Base-by-base conservation (phyloP, 2,113 vertebrate species). In the Plestiodon gilberti region DNA sequence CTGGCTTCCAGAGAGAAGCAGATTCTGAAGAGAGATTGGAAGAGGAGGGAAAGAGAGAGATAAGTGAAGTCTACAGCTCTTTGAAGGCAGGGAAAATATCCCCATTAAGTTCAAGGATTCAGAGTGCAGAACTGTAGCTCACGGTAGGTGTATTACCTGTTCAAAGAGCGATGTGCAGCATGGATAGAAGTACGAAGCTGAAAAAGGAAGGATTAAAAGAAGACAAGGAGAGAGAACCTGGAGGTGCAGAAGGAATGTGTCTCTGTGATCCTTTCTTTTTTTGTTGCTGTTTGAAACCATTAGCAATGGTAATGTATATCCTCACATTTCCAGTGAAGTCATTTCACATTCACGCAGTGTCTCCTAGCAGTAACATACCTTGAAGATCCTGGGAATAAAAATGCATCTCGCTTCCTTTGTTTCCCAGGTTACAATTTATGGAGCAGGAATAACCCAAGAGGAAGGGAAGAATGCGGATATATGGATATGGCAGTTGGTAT, bases 401-500 rank as follows among this genome's bases (percentile, higher is more conserved):
- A 79, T 62, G 18, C 25, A 80, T 28, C 13, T 20, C 17, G 43
- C 62, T 73, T 73, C 75, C 40, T 38, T 61, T 77, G 14, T 82
- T 13, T 67, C 78, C 85, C 93, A 99, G 98, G 97, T 91, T 48
- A 87, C 96, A 35, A 89, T 96, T 82, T 97, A 96, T 13, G 98
- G 98, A 91, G 90, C 95, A 71, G 98, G 98, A 83, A 93, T 93
- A 90, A 97, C 95, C 25, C 92, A 96, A 84, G 87, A 89, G 38
- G 91, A 71, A 1, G 92, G 85, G 30, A 94, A 81, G 64, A 89
- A 95, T 69, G 97, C 95, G 1, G 98, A 99, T 83, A 88, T 94
- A 83, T 99, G 99, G 99, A 97, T 99, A 88, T 99, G 99, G 99
- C 98, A 99, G 85, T 90, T 98, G 98, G 99, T 97, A 96, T 1